Conservation (phyloP, 2,888 invertebrate species). For the Nipponacmea schrenckii region DNA sequence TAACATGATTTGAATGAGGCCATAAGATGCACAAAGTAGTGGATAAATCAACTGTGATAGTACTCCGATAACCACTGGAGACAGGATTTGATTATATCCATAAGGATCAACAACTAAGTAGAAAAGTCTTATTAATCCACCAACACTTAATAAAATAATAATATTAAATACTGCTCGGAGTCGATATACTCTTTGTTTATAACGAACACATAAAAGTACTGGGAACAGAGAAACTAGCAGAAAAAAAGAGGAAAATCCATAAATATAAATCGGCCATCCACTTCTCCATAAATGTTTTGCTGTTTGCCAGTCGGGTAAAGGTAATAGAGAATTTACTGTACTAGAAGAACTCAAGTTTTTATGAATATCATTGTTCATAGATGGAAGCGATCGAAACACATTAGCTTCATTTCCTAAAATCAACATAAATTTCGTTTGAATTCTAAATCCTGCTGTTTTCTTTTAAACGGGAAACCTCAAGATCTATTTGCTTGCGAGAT, state of each 20-base stretch:
- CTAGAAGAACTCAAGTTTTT: not conserved
- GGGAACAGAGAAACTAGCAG: conserved; percentile 72
- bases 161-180: conserved; percentile 73
- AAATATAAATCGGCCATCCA: conserved; percentile 72
- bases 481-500: too few relatives aligned
- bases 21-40: conserved; percentile 73
- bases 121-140: conserved; percentile 71
- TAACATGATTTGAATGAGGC: conserved; percentile 73
- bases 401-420: not conserved
- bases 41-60: conserved; percentile 74
- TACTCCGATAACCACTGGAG: conserved; percentile 70
- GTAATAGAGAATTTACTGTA: conserved; percentile 13
- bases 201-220: conserved; percentile 72
- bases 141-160: conserved; percentile 72
- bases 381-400: not conserved
- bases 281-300: conserved; percentile 66
- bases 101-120: conserved; percentile 74
- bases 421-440: not conserved
- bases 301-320: conserved; percentile 64
- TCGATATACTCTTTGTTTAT: conserved; percentile 68
- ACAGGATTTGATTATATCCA: conserved; percentile 71
- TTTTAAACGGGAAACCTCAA: too few relatives aligned
- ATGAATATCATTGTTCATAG: not conserved
- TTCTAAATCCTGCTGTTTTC: too few relatives aligned
- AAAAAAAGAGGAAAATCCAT: conserved; percentile 73